Percentiles rank a stretch among this genome's conserved stretches.
phyloP scores from a whole-genome alignment of 2,888 invertebrate genomes.

The Drosophila pegasa region DNA sequence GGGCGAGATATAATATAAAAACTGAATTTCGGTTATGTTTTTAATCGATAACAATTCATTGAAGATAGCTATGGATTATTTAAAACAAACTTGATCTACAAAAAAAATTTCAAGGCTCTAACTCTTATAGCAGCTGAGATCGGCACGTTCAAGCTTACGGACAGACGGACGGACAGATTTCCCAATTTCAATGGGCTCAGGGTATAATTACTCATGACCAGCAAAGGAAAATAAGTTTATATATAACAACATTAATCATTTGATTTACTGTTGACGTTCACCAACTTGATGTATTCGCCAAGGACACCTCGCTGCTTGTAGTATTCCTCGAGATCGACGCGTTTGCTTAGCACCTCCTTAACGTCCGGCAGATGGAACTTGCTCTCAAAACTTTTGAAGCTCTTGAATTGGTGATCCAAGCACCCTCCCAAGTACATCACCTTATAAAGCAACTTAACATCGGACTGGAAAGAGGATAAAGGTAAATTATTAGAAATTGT shows the following conservation, averaged over 20 bases:
- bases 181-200: too few species aligned
- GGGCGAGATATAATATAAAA: too few species aligned
- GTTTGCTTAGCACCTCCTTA: constrained; percentile 76
- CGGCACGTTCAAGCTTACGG: too few species aligned
- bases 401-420: constrained; percentile 73
- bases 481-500: background rate
- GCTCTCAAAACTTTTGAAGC: constrained; percentile 74
- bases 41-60: too few species aligned
- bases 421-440: constrained; percentile 81
- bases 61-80: too few species aligned
- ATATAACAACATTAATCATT: constrained; percentile 26
- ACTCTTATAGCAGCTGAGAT: too few species aligned
- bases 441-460: constrained; percentile 82
- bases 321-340: constrained; percentile 83
- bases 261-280: constrained; percentile 35
- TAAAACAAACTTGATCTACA: too few species aligned
- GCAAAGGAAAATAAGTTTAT: background rate
- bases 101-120: too few species aligned
- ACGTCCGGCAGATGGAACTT: constrained; percentile 81
- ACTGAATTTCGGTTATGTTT: too few species aligned
- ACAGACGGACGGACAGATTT: too few species aligned
- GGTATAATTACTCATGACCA: background rate
- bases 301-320: constrained; percentile 83
- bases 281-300: constrained; percentile 83
- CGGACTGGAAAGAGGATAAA: constrained; percentile 63